Evolutionary conservation across 1,140 invertebrate genomes (phyloP).

Genomic region (Micrasema minimum): DNA sequence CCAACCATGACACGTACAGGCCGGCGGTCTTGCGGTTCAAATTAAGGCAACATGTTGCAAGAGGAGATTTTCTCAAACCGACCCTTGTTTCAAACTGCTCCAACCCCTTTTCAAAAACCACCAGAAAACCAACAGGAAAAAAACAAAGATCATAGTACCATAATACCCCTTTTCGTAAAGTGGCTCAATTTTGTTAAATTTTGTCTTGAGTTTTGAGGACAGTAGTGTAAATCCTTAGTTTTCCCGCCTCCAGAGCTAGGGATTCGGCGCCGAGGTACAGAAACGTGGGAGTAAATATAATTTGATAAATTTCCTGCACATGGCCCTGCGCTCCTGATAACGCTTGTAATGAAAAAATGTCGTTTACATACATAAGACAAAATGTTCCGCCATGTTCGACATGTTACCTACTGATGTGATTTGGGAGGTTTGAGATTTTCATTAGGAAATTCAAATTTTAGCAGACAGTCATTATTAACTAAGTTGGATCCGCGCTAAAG

Average conservation of each 20-base stretch:
- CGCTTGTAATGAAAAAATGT: slow-evolving; percentile 44
- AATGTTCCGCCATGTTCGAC: slow-evolving; percentile 5
- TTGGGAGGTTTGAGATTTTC: no score
- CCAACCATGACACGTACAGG: slow-evolving; percentile 34
- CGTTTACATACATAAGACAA: slow-evolving; percentile 21
- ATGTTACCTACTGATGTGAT: background rate
- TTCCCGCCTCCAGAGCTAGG: background rate
- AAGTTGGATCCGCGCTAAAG: no score
- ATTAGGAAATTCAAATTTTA: no score
- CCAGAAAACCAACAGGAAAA: background rate
- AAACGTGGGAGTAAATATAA: slow-evolving; percentile 40
- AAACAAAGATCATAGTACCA: background rate
- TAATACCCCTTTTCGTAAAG: background rate
- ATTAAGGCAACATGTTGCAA: slow-evolving; percentile 52
- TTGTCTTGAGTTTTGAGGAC: background rate
- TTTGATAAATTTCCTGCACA: slow-evolving; percentile 50
- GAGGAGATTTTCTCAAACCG: slow-evolving; percentile 34
- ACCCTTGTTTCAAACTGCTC: slow-evolving; percentile 11
- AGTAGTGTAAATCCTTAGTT: background rate
- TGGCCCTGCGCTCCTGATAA: slow-evolving; percentile 43
- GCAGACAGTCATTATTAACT: no score
- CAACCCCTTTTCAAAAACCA: no score
- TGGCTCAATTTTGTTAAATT: background rate
- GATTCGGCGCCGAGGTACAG: slow-evolving; percentile 7
- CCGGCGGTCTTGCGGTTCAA: slow-evolving; percentile 40